A percentile compares a stretch with the other conserved stretches of the same genome.
Evolutionary conservation across 2,797 vertebrate genomes (phyloP).

Genomic region (Diceros bicornis): DNA sequence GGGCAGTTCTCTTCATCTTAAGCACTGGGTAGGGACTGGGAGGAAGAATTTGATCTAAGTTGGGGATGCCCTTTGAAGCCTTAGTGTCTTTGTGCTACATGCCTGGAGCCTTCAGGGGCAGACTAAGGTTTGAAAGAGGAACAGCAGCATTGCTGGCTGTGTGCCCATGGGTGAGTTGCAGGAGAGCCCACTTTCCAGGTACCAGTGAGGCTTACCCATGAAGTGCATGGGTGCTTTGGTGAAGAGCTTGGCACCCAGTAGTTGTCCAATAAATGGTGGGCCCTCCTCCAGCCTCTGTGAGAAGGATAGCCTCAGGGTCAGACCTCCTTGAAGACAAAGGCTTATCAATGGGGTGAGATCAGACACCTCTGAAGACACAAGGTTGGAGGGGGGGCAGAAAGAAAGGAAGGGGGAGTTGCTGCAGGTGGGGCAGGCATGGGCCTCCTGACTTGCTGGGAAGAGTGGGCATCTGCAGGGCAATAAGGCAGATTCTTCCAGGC

Average conservation of each 20-base stretch:
- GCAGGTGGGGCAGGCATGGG: not conserved
- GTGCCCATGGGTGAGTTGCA: not conserved
- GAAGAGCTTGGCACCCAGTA: not conserved
- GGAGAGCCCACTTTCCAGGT: not conserved
- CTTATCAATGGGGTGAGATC: rapidly evolving
- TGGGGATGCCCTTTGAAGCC: not conserved
- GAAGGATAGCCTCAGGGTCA: not conserved
- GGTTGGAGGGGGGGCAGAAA: too few relatives aligned
- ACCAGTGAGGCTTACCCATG: not conserved
- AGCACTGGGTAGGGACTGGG: not conserved
- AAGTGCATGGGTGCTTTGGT: not conserved
- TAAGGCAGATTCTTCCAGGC: not conserved
- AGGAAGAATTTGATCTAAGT: not conserved
- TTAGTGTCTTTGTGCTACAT: not conserved
- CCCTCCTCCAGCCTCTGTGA: not conserved
- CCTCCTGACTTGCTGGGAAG: not conserved
- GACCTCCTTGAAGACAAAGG: not conserved
- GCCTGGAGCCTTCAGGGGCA: not conserved
- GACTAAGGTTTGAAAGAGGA: not conserved
- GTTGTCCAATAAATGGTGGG: not conserved
- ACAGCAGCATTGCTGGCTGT: not conserved
- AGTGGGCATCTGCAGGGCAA: not conserved
- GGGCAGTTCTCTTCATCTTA: not conserved
- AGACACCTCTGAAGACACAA: not conserved
- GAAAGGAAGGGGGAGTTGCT: not conserved